Base-by-base conservation (phyloP, 2,888 invertebrate species). In the Microctonus aethiopoides region DNA sequence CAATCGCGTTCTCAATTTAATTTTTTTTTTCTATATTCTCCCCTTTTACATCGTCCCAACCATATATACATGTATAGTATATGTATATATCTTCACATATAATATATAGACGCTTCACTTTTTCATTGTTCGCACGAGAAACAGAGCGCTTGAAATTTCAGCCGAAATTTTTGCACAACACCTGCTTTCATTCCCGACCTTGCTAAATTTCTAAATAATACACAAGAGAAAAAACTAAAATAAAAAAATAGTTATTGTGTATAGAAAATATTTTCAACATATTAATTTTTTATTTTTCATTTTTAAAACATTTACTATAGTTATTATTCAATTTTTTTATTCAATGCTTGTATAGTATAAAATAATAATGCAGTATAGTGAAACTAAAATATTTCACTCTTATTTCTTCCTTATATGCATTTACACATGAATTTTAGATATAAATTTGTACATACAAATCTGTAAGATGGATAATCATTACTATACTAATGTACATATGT, bases 101-200 rank as follows among this genome's bases (percentile, higher is more conserved):
- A n/a, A n/a, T n/a, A n/a, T n/a, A 16, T 34, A n/a, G 22, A 26
- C n/a, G 4, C 6, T 36, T 3, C 29, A 52, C 22, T 26, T 56
- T 59, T 57, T 67, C 57, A 22, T 59, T 52, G 29, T 41, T 46
- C 24, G 69, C 74, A 71, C 71, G 72, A 73, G 72, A 74, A 75
- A 75, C 75, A 73, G 75, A 29, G 29, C 3, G 76, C 76, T 79
- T 81, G 78, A 81, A 81, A 81, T 81, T 81, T 80, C 80, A 81
- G 76, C 77, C 77, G 75, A 71, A 70, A 61, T 56, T 68, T 71
- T 64, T 70, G 59, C 59, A 56, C 51, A 39, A 62, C 59, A 59
- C 56, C 64, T 64, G 64, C 22, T 22, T 54, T 5, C 29, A 32
- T 46, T 7, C 13, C 16, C 41, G 26, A 61, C 56, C 56, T 56